These are phyloP conservation scores for Micoletzkya japonica DNA, from an alignment of 2,888 invertebrate species.

Conservation along the genomic window DNA sequence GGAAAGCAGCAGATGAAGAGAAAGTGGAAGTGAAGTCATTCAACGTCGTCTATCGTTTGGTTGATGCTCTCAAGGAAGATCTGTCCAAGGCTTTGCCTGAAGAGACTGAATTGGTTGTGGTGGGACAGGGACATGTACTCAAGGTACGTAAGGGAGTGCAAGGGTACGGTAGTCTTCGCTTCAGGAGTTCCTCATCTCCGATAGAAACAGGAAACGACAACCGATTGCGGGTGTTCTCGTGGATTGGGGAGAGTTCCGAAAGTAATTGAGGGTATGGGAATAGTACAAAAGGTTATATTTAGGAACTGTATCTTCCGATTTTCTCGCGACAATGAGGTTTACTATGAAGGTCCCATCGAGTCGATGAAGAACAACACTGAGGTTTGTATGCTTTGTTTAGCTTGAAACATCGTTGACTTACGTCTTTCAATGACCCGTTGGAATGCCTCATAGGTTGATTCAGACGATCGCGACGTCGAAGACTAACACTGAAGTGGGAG, in stretches of 20 bases:
- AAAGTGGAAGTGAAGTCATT: slow-evolving; percentile 70
- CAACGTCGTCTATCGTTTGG: slow-evolving; percentile 85
- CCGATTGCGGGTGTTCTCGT: slow-evolving; percentile 60
- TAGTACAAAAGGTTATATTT: slow-evolving; percentile 1
- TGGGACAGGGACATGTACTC: slow-evolving; percentile 71
- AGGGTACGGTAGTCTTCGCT: slow-evolving; percentile 16
- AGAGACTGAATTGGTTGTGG: slow-evolving; percentile 76
- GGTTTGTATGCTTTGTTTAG: slow-evolving; percentile 16
- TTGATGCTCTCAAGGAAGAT: slow-evolving; percentile 82
- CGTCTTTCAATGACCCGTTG: slow-evolving; percentile 1
- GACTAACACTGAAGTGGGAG: slow-evolving; percentile 49
- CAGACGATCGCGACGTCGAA: slow-evolving; percentile 40
- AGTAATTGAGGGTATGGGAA: slow-evolving; percentile 34
- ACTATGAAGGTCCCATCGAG: slow-evolving; percentile 57
- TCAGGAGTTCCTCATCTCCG: slow-evolving; percentile 70
- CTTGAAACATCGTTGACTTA: background rate
- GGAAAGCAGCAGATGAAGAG: slow-evolving; percentile 66
- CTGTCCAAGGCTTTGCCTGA: slow-evolving; percentile 77
- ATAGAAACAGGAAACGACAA: slow-evolving; percentile 76
- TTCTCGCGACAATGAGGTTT: slow-evolving; percentile 36
- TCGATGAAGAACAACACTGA: slow-evolving; percentile 58
- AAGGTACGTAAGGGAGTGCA: slow-evolving; percentile 33
- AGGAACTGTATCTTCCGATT: slow-evolving; percentile 48
- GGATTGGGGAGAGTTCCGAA: slow-evolving; percentile 60
- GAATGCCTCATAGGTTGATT: no score